Base-by-base conservation (phyloP, 1,140 invertebrate genomes). In the Zaprionus davidi region DNA sequence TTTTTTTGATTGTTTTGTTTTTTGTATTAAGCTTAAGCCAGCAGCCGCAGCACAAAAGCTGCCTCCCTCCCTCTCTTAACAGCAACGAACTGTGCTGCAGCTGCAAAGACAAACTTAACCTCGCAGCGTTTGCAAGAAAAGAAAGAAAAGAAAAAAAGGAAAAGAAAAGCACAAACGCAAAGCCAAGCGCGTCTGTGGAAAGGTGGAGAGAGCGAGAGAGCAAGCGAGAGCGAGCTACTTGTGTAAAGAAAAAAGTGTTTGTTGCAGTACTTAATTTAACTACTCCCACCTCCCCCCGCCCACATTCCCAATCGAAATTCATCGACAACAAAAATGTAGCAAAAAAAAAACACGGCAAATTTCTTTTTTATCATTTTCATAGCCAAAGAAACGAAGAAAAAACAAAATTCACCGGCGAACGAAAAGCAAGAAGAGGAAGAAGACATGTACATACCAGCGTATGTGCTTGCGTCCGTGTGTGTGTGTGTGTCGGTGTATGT, bases 41-140 rank as follows among this genome's bases (percentile, higher is more conserved):
- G 46, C 9, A 15, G 9, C 31, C 31, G 31, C 31, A 34, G 31
- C 31, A 34, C 31, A 65, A 24, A 64, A 67, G 53, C 58, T 73
- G 26, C 46, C 41, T 70, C 66, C 76, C 9, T 34, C 31, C 59
- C 57, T 60, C 62, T 72, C 46, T 24, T 22, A 72, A 69, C 78
- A 64, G 68, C 59, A 57, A 59, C 63, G 46, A 24, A 74, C 68
- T 75, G 67, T 75, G 67, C 72, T 56, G 67, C 65, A 26, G 53
- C 67, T 85, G 73, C 74, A 78, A 81, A 79, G 76, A 84, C 78
- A 83, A 88, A 88, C 84, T 88, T 88, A 88, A 88, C 84, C 84
- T 88, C 84, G 82, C 82, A 81, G 82, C 75, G 59, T 60, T 78
- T 82, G 76, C 80, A 78, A 81, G 82, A 87, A 85, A 77, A 70